Base-by-base conservation (phyloP, 2,797 vertebrate genomes). In the Protonibea diacanthus region DNA sequence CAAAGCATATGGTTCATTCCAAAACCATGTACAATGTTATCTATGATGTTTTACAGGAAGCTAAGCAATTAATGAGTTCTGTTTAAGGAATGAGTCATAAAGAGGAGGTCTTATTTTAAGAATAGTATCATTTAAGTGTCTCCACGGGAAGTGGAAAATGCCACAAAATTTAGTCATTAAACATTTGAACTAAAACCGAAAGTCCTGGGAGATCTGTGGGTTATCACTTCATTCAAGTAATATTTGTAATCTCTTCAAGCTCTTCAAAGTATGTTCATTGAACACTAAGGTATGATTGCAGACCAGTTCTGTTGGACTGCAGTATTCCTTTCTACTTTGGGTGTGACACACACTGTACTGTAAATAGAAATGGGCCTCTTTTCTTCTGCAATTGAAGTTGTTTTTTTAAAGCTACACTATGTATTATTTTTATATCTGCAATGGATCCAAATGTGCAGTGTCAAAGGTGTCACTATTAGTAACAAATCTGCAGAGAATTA, bases 81-180 rank as follows among this genome's bases (percentile, higher is more conserved):
- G 59, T 76, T 88, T 63, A 12, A 38, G 27, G 12, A 71, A 25
- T 84, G 73, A 87, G 27, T 87, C 73, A 82, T 47, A 12, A 71
- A 71, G 63, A 72, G 42, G 52, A 70, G 52, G 3, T 74, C n/a
- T 48, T 85, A 60, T 80, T 84, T 75, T 40, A 65, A 76, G 59
- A 76, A 69, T 27, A 48, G 60, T 15, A 33, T 70, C 11, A 44
- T 64, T 57, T 73, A 18, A 29, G 8, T n/a, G 66, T 77, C 42
- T 78, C 27, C 21, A 77, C 57, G 75, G 77, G 75, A 42, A 64
- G 38, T n/a, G 60, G 60, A 66, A 64, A 74, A 77, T 53, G 27
- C 48, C 55, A 40, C 57, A 72, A 18, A 42, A 27, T 74, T 69
- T 6, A 69, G 44, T 48, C 13, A 38, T 40, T 8, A 5, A 69